Evolutionary conservation across 2,797 vertebrate species (phyloP).

Genomic region (Characodon lateralis): DNA sequence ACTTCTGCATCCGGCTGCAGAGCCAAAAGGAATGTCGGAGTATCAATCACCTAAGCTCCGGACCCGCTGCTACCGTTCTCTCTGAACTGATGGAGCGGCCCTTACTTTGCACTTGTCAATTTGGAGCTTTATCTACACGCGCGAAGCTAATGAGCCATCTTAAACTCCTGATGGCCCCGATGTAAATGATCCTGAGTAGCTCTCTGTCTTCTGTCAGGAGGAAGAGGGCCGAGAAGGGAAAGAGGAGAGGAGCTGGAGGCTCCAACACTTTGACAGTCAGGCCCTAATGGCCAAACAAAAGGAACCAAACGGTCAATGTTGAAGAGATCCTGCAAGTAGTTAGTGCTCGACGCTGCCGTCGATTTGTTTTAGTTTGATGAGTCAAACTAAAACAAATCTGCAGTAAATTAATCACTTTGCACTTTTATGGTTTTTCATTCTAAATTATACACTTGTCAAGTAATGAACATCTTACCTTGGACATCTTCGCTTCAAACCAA

Average conservation of each 20-base stretch:
- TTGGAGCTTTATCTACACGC: slow-evolving; percentile 71
- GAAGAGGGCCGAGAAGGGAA: background rate
- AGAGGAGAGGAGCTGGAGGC: background rate
- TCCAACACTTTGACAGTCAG: background rate
- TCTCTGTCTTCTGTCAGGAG: slow-evolving; percentile 48
- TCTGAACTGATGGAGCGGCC: slow-evolving; percentile 77
- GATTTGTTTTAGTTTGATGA: too few species aligned
- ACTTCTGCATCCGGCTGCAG: slow-evolving; percentile 67
- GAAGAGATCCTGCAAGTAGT: background rate
- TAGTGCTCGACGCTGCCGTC: too few species aligned
- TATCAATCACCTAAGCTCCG: slow-evolving; percentile 79
- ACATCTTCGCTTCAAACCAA: too few species aligned
- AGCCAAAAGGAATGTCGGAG: slow-evolving; percentile 56
- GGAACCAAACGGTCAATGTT: background rate
- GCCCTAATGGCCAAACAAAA: background rate
- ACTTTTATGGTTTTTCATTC: too few species aligned
- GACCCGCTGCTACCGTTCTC: slow-evolving; percentile 47
- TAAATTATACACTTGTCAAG: too few species aligned
- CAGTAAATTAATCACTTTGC: too few species aligned
- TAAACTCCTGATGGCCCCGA: slow-evolving; percentile 52
- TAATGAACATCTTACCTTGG: too few species aligned
- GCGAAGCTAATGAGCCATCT: slow-evolving; percentile 65
- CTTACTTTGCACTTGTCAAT: slow-evolving; percentile 81
- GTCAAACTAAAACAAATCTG: too few species aligned
- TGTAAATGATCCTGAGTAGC: slow-evolving; percentile 63